Evolutionary conservation across 2,888 invertebrate genomes (phyloP).

Genomic region (Malacosoma neustria): DNA sequence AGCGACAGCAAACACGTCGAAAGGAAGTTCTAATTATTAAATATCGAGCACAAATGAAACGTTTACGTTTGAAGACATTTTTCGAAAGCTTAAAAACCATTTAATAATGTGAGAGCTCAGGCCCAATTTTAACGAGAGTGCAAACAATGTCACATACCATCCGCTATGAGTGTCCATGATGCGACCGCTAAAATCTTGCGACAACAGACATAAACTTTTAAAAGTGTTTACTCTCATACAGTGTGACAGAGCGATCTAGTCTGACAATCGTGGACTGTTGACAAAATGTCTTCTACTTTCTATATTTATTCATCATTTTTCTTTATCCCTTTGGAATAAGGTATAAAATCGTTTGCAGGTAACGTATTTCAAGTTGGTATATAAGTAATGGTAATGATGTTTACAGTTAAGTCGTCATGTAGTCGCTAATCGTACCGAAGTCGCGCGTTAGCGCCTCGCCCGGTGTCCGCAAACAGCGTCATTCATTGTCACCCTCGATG

Average conservation of each 20-base stretch:
- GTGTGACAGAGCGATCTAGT: conserved; percentile 61
- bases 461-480: conserved; percentile 66
- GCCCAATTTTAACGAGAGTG: conserved; percentile 52
- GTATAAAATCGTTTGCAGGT: conserved; percentile 18
- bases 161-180: conserved; percentile 57
- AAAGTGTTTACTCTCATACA: conserved; percentile 62
- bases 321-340: conserved; percentile 17
- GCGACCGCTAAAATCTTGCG: conserved; percentile 58
- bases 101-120: conserved; percentile 38
- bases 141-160: conserved; percentile 35
- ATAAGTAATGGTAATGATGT: conserved; percentile 62
- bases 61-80: conserved; percentile 26
- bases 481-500: conserved; percentile 63
- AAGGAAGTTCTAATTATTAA: conserved; percentile 14
- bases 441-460: conserved; percentile 72
- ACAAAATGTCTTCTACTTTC: conserved; percentile 25
- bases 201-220: conserved; percentile 70
- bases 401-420: conserved; percentile 69
- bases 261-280: conserved; percentile 49
- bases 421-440: conserved; percentile 61
- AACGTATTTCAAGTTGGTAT: conserved; percentile 10
- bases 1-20: conserved; percentile 6
- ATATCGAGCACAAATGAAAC: conserved; percentile 18
- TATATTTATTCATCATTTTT: conserved; percentile 8
- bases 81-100: conserved; percentile 45